Base-by-base conservation (phyloP, 2,888 invertebrate species). In the Zygothrica quintamaculata region DNA sequence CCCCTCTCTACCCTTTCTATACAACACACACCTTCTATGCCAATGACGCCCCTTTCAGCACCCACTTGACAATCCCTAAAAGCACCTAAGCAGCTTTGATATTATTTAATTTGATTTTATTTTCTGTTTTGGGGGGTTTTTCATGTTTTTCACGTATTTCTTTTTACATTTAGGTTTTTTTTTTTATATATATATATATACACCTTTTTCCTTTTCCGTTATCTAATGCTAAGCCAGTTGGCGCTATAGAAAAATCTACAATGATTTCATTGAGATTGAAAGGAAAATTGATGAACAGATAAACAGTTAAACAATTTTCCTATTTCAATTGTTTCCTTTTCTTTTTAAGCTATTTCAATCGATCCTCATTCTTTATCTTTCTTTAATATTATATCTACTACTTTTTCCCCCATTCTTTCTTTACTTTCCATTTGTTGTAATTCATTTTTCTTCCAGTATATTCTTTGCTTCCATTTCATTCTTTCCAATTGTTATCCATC, bases 51-150 rank as follows among this genome's bases (percentile, higher is more conserved):
- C 8, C 33, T 6, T 9, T 7, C 15, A 12, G 22, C 31, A 2
- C 3, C 39, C 11, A 3, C 22, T 1, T 12, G 18, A 6, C 11
- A 29, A 1, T 29, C 56, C 61, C 55, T 34, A 58, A 39, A n/a
- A 13, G 52, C 12, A 43, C 57, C 55, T 70, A 79, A 75, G 79
- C 80, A 64, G 80, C 79, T 71, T 80, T 80, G 59, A 84, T 76
- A 81, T 65, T 77, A 80, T 80, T 84, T 77, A 72, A 78, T 86
- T 78, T 77, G 58, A 44, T 58, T 70, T 36, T 51, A 59, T 43
- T 65, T 53, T 62, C 55, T 43, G 18, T 18, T 15, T 36, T n/a
- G n/a, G n/a, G n/a, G 12, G 7, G 2, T 18, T 18, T 40, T 15
- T 6, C 22, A 5, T 8, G 7, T 12, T 22, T 40, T 40, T 22